Base-by-base conservation (phyloP, 2,113 vertebrate genomes). In the Solea senegalensis region DNA sequence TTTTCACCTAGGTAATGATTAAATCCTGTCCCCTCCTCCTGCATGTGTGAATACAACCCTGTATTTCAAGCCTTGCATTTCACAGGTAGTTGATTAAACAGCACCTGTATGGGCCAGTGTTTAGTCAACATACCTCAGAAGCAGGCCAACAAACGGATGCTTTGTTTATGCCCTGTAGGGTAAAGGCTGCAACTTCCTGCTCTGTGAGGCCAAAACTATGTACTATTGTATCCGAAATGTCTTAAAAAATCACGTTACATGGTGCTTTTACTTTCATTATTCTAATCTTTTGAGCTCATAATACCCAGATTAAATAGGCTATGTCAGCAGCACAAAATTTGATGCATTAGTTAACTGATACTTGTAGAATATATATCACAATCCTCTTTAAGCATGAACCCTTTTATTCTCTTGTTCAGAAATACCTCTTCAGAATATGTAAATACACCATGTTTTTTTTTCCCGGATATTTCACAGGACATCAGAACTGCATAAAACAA, bases 1-100 rank as follows among this genome's bases (percentile, higher is more conserved):
- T 34, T 34, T 34, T 34, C 27, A 48, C 49, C 27, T 60, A 0
- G 72, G 54, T 66, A 87, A 80, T 88, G 61, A 81, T 90, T 89
- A 49, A 0, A 34, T 7, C 73, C 39, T 1, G 34, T 2, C 40
- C 8, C 27, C 60, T 9, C 43, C 5, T n/a, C 51, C 61, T 15
- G 12, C 28, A 28, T 28, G 56, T 10, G 27, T 57, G 9, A 34
- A 34, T 34, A 34, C 34, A 34, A 2, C 34, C 34, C 34, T 34
- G 34, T 10, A 34, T 13, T 26, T n/a, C 5, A 39, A 10, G 56
- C 11, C 1, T 65, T 65, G 0, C 8, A 43, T 80, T 58, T 11
- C 57, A 15, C 41, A 49, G 57, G 51, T 44, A 61, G 67, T 70
- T 67, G 68, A 78, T 84, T 68, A 79, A 81, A 79, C 55, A 55